Percentiles rank a stretch among this genome's conserved stretches.
These are phyloP conservation scores for Tachina fera DNA, from an alignment of 2,888 invertebrate species.

Conservation along the genomic window DNA sequence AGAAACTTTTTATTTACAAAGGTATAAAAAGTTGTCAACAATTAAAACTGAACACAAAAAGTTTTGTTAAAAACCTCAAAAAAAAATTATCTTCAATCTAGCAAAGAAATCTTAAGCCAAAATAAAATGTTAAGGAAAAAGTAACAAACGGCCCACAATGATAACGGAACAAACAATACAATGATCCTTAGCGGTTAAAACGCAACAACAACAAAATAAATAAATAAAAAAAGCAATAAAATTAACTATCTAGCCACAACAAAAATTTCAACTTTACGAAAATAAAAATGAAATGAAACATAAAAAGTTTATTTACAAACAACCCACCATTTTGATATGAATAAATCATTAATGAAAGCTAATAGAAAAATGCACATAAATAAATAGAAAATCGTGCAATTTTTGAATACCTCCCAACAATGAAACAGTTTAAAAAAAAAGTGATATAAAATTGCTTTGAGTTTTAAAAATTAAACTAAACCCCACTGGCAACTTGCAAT, in stretches of 20 bases:
- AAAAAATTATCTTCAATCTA: constrained; percentile 46
- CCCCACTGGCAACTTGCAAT: constrained; percentile 11
- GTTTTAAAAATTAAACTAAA: constrained; percentile 6
- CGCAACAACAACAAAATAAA: background rate
- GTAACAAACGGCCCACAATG: constrained; percentile 17
- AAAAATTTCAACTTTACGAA: background rate
- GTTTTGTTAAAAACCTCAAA: constrained; percentile 20
- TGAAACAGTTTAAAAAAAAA: constrained; percentile 28
- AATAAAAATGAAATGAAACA: constrained; percentile 19
- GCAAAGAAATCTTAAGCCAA: constrained; percentile 27
- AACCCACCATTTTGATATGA: constrained; percentile 41
- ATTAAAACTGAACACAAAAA: constrained; percentile 2
- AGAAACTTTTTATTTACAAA: background rate
- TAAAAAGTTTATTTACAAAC: constrained; percentile 50
- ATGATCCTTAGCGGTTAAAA: constrained; percentile 42
- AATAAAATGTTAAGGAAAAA: constrained; percentile 8
- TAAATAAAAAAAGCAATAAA: background rate
- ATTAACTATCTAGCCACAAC: constrained; percentile 5
- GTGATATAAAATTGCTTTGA: background rate
- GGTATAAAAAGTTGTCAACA: constrained; percentile 4
- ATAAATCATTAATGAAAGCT: constrained; percentile 25
- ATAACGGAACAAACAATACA: constrained; percentile 49
- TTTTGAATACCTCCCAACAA: constrained; percentile 8
- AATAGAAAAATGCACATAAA: background rate
- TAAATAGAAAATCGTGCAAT: background rate